These are phyloP conservation scores for Meteorus colon DNA, from an alignment of 2,888 invertebrate species.

Conservation along the genomic window DNA sequence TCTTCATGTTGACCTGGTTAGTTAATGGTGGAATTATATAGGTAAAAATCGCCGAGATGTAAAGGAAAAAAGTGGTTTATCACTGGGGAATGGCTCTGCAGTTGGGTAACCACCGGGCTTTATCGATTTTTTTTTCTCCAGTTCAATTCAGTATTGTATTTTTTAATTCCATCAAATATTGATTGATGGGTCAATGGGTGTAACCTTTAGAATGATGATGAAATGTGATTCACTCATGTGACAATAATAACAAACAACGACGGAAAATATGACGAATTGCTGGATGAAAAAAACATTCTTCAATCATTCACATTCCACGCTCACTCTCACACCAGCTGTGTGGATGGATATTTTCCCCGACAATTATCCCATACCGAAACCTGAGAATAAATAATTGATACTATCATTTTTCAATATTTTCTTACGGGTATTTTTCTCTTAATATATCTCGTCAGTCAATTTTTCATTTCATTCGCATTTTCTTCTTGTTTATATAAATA, in stretches of 20 bases:
- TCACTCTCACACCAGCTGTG: neutral
- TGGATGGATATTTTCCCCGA: too few relatives aligned
- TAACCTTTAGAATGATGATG: constrained; percentile 49
- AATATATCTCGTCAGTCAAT: neutral
- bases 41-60: neutral
- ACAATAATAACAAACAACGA: constrained; percentile 29
- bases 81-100: constrained; percentile 24
- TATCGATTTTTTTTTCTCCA: constrained; percentile 37
- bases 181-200: constrained; percentile 43
- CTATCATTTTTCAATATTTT: neutral
- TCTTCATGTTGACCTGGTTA: constrained; percentile 26
- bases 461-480: neutral
- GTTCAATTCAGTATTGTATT: constrained; percentile 34
- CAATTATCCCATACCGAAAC: too few relatives aligned
- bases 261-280: constrained; percentile 24
- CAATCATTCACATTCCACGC: constrained; percentile 27
- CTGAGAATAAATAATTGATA: too few relatives aligned
- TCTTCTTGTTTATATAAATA: neutral
- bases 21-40: constrained; percentile 31
- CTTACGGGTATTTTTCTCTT: neutral
- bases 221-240: constrained; percentile 53
- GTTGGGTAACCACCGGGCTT: constrained; percentile 37
- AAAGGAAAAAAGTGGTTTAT: neutral
- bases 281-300: neutral
- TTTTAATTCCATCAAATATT: constrained; percentile 58